A percentile compares a stretch with the other conserved stretches of the same genome.
Evolutionary conservation across 2,113 vertebrate species (phyloP).

Genomic region (Anseranas semipalmata): DNA sequence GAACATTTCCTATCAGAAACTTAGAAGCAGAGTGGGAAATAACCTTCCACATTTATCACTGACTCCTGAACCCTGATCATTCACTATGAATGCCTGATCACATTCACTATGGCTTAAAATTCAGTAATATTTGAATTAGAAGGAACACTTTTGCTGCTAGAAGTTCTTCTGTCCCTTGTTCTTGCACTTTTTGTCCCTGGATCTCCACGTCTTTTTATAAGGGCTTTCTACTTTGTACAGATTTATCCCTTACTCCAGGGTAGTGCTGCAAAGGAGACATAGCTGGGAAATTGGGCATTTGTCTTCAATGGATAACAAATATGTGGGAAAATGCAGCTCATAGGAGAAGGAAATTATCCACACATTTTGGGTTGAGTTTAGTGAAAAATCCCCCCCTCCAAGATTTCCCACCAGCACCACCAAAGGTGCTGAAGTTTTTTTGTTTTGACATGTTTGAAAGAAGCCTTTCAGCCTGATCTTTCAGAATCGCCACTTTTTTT

Average conservation of each 20-base stretch:
- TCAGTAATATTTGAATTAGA: neutral
- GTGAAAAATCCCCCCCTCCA: neutral
- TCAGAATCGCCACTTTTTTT: neutral
- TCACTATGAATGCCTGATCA: too few species aligned
- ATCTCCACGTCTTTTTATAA: neutral
- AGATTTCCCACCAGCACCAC: neutral
- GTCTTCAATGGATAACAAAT: neutral
- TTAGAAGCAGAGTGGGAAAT: neutral
- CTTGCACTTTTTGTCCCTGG: neutral
- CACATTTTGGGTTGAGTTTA: neutral
- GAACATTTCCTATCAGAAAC: slow-evolving; percentile 29
- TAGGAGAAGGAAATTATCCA: neutral
- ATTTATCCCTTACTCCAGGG: neutral
- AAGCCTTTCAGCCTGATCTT: neutral
- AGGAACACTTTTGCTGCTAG: neutral
- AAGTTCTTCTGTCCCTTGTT: neutral
- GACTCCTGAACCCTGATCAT: neutral
- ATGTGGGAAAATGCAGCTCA: neutral
- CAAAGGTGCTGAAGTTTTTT: neutral
- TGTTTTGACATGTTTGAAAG: neutral
- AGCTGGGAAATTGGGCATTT: neutral
- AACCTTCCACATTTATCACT: neutral
- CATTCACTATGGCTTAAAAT: neutral
- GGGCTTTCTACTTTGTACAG: neutral
- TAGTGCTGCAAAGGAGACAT: neutral